Conservation (phyloP, 2,797 vertebrate genomes). For the Sitta carolinensis region DNA sequence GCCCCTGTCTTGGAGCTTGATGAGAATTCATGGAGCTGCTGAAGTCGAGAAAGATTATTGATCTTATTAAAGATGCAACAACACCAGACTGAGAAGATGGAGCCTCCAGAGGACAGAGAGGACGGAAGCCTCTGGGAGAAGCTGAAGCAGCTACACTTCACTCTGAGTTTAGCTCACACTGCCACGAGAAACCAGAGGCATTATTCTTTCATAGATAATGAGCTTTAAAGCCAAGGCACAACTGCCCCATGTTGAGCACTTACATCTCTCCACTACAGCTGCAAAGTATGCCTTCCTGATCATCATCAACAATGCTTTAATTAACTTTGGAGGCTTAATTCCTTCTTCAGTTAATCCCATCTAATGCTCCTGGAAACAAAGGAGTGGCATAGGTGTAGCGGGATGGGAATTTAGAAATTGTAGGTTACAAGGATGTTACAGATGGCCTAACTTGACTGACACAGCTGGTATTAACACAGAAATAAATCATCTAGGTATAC, state of each 20-base stretch:
- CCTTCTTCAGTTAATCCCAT: neutral
- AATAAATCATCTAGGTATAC: neutral
- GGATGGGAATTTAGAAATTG: constrained; percentile 10
- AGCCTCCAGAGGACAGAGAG: neutral
- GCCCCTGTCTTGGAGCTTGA: neutral
- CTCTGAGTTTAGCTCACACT: neutral
- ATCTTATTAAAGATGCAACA: constrained; percentile 46
- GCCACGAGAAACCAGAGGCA: neutral
- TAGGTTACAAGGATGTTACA: neutral
- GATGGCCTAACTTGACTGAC: neutral
- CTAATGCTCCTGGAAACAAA: constrained; percentile 20
- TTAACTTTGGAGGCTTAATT: neutral
- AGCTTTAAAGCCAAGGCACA: neutral
- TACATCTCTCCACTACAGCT: neutral
- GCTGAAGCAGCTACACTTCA: neutral
- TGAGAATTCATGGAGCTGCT: constrained; percentile 53
- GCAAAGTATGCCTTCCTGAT: neutral
- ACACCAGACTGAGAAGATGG: neutral
- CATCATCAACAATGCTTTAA: neutral
- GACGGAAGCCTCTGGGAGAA: neutral
- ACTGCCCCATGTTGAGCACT: neutral
- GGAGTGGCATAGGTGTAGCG: constrained; percentile 23
- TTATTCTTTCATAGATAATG: neutral
- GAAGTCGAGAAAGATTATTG: neutral
- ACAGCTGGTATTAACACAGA: neutral